Evolutionary conservation across 2,888 invertebrate genomes (phyloP).

Genomic region (Psylliodes chrysocephalus): DNA sequence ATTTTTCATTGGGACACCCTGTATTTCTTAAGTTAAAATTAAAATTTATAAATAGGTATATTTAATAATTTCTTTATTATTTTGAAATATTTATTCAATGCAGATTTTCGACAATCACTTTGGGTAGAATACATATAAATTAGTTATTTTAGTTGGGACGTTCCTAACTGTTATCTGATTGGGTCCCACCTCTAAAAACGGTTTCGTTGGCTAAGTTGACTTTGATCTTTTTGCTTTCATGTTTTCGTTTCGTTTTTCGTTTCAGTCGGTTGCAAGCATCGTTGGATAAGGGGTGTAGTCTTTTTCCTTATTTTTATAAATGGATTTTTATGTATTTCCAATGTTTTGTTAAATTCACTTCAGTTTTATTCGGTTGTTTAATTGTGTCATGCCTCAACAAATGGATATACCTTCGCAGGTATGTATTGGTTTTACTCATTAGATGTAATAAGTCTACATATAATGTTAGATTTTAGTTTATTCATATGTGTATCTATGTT

Average conservation of each 20-base stretch:
- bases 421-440: slow-evolving; percentile 20
- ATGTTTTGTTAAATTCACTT: slow-evolving; percentile 37
- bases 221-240: slow-evolving; percentile 1
- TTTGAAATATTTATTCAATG: too few species aligned
- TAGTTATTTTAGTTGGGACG: too few species aligned
- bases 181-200: slow-evolving; percentile 1
- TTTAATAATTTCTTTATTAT: too few species aligned
- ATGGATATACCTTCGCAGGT: slow-evolving; percentile 47
- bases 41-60: too few species aligned
- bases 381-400: slow-evolving; percentile 47
- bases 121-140: too few species aligned
- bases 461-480: not conserved
- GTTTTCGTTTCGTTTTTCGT: not conserved
- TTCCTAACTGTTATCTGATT: too few species aligned
- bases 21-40: too few species aligned
- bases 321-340: slow-evolving; percentile 36
- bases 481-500: not conserved
- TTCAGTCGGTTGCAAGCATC: slow-evolving; percentile 34
- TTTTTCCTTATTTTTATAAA: slow-evolving; percentile 36
- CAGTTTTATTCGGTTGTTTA: slow-evolving; percentile 29
- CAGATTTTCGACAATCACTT: too few species aligned
- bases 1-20: too few species aligned
- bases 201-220: slow-evolving; percentile 7
- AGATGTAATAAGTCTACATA: not conserved
- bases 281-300: not conserved